Conservation (phyloP, 2,797 vertebrate genomes). For the Pelochelys cantorii region DNA sequence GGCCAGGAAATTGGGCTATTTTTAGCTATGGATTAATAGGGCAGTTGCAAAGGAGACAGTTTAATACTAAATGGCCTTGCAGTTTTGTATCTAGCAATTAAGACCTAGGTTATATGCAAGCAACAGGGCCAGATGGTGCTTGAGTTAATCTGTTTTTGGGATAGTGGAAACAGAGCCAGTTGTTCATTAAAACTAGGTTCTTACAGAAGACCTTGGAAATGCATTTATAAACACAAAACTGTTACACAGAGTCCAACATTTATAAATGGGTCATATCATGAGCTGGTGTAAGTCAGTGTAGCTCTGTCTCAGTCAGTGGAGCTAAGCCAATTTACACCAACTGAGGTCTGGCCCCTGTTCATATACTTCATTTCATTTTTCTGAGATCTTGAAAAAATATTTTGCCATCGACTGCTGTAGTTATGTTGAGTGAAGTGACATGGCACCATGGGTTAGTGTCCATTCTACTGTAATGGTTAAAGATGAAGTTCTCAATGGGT, state of each 20-base stretch:
- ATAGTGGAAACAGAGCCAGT: not conserved
- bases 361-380: constrained; percentile 17
- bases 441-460: not conserved
- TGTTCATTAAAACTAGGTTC: not conserved
- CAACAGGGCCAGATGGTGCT: not conserved
- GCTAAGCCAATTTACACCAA: not conserved
- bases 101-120: not conserved
- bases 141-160: not conserved
- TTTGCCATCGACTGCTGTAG: not conserved
- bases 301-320: not conserved
- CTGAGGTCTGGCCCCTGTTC: not conserved
- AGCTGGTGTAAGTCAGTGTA: rapidly evolving
- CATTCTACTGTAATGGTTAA: not conserved
- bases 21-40: constrained; percentile 38
- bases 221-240: not conserved
- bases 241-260: not conserved
- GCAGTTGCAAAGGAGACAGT: not conserved
- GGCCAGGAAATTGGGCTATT: not conserved
- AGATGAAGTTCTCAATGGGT: not conserved
- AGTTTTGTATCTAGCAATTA: constrained; percentile 3
- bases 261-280: not conserved
- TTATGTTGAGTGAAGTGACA: rapidly evolving
- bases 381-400: rapidly evolving
- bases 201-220: not conserved
- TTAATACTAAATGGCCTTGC: constrained; percentile 34